Conservation (phyloP, 92 coral and sea anemone genomes). For the Diadumene lineata region DNA sequence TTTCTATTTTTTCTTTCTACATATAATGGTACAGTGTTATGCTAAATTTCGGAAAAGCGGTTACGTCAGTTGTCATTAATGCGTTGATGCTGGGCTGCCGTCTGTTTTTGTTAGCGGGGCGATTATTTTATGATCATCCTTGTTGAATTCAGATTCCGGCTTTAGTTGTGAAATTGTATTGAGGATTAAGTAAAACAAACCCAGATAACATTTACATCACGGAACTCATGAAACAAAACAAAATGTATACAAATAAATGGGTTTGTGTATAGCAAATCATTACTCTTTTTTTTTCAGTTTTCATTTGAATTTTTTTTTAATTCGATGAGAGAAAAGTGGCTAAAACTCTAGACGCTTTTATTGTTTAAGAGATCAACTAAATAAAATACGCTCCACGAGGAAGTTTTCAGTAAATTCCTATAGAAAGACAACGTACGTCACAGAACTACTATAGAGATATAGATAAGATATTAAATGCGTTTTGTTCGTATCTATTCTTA, state of each 20-base stretch:
- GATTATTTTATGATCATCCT: slow-evolving; percentile 7
- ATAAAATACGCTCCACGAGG: not conserved
- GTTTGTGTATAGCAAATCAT: no score
- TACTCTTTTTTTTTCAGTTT: not conserved
- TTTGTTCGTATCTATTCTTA: not conserved
- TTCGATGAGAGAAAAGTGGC: not conserved
- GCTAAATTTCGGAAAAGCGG: not conserved
- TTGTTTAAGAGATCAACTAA: not conserved
- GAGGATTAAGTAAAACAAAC: slow-evolving; percentile 8
- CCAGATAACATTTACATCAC: not conserved
- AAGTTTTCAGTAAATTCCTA: not conserved
- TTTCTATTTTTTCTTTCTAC: slow-evolving; percentile 20
- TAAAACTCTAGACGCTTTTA: not conserved
- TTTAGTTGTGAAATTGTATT: slow-evolving; percentile 7
- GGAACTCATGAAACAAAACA: slow-evolving; percentile 4
- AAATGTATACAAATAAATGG: no score
- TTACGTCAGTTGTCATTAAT: slow-evolving; percentile 8
- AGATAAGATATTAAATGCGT: not conserved
- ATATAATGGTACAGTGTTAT: slow-evolving; percentile 11
- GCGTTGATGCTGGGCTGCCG: not conserved
- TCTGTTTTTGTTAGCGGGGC: not conserved
- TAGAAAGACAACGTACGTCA: not conserved
- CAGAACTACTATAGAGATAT: not conserved
- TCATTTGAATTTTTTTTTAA: not conserved
- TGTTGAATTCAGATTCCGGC: slow-evolving; percentile 13